phyloP scores from a whole-genome alignment of 1,140 invertebrate genomes.

The Physella acuta region DNA sequence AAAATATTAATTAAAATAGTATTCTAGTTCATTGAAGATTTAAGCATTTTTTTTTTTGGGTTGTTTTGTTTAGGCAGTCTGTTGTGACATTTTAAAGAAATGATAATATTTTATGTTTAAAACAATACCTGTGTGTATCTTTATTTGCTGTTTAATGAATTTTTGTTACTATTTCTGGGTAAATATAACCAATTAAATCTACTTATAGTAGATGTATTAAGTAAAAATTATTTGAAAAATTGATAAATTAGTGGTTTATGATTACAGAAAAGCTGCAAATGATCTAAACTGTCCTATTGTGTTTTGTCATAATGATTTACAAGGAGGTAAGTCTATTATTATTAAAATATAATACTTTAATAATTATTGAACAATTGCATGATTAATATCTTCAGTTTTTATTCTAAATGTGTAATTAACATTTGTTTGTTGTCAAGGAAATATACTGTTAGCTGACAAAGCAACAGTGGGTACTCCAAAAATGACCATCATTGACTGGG shows the following conservation, averaged over 20 bases:
- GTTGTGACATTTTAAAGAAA: too few species aligned
- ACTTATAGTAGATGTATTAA: neutral
- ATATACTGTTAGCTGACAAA: slow-evolving; percentile 39
- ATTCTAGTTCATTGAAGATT: too few species aligned
- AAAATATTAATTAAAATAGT: too few species aligned
- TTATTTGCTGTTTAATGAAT: neutral
- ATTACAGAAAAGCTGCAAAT: slow-evolving; percentile 59
- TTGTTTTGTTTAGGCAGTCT: too few species aligned
- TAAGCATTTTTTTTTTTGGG: too few species aligned
- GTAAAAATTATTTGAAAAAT: too few species aligned
- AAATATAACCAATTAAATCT: neutral
- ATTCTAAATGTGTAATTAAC: too few species aligned
- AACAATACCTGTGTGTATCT: too few species aligned
- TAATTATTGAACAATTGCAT: neutral
- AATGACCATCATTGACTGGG: slow-evolving; percentile 53
- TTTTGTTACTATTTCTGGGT: neutral
- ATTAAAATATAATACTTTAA: too few species aligned
- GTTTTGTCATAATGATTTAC: slow-evolving; percentile 97
- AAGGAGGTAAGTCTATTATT: slow-evolving; percentile 90
- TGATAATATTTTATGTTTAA: too few species aligned
- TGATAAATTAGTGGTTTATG: too few species aligned
- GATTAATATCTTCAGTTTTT: neutral
- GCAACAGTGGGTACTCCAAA: slow-evolving; percentile 23
- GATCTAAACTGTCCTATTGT: slow-evolving; percentile 76
- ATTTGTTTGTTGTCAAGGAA: slow-evolving; percentile 40